Evolutionary conservation across 2,113 vertebrate species (phyloP), one percentile per base, ranked within the genome.

Genomic region (Elgaria multicarinata): DNA sequence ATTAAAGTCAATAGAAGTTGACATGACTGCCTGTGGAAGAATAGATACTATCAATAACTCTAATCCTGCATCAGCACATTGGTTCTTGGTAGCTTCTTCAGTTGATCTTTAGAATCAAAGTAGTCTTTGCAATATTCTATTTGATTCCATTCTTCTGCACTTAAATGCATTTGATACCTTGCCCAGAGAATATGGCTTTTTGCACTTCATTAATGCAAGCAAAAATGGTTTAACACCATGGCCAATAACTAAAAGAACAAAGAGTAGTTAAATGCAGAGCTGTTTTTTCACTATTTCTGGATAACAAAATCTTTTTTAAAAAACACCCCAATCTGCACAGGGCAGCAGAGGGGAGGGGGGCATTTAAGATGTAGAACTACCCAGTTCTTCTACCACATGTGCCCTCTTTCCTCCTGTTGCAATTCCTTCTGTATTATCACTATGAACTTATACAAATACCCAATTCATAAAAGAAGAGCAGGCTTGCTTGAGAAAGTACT

Each of bases 141-240:
- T 82, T 83, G 80, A 88, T 88, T 67, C 50, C 22, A 24, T 83
- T 83, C 20, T 64, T 75, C 36, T 64, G 31, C 79, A 83, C 53
- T 46, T 82, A 75, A 88, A 83, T 83, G 53, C n/a, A 64, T 67
- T 46, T 42, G 69, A 74, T 82, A 72, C 31, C 74, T 75, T 88
- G 78, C 79, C 67, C 79, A 83, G 69, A 74, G 20, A 58, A 83
- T n/a, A 44, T 33, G 53, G 39, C 39, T 62, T 44, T 72, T 69
- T 85, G 18, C 6, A 74, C 42, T 88, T 72, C n/a, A 72, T 71
- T 83, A 74, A 31, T 75, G 67, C 39, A 74, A 88, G 39, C 36
- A 88, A 82, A 88, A 62, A 62, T n/a, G 28, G 26, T 74, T 53
- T 88, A 81, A 82, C 39, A 62, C 42, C 50, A 62, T 14, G 36